Evolutionary conservation across 2,797 vertebrate genomes (phyloP), one percentile per base, ranked within the genome.

Genomic region (Epinephelus malabaricus): DNA sequence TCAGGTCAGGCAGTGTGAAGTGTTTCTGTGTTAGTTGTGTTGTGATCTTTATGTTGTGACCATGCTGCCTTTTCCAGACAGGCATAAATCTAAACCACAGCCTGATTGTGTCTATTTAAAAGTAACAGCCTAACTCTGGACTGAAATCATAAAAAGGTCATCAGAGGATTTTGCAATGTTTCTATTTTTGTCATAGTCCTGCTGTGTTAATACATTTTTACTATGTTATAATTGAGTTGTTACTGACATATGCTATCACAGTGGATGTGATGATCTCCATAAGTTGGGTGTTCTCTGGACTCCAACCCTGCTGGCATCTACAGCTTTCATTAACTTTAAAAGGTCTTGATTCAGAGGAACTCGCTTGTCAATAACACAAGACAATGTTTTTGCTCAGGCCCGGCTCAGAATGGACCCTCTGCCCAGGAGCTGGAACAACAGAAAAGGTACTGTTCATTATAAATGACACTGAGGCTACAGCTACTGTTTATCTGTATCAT

Each of bases 361-460:
- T 54, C 60, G 17, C 9, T 46, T 19, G 3, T 34, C 6, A 17
- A 2, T 61, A 6, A 43, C 2, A 50, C 3, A 62, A 0, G 18
- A 19, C 9, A 34, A 46, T 82, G 46, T 40, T 67, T 78, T 60
- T 85, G 19, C 8, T 60, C 75, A 94, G 92, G 82, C 1, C 64
- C 90, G 4, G 78, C 84, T 0, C 95, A 92, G 46, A 95, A 93
- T 0, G 95, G 94, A 15, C 95, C 95, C 4, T 87, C 94, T 38
- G 73, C 88, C 2, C 95, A 96, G 47, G 95, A 96, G 75, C 12
- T 90, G 54, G 96, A 97, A 59, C 89, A 94, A 4, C 95, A 95
- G 82, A 96, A 76, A 89, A 96, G 95, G 96, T 97, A 90, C 8
- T 45, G n/a, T 25, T 40, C 7, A 65, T 19, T 38, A 3, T 4